Conservation (phyloP, 2,888 invertebrate species). For the Epinotia bilunana region DNA sequence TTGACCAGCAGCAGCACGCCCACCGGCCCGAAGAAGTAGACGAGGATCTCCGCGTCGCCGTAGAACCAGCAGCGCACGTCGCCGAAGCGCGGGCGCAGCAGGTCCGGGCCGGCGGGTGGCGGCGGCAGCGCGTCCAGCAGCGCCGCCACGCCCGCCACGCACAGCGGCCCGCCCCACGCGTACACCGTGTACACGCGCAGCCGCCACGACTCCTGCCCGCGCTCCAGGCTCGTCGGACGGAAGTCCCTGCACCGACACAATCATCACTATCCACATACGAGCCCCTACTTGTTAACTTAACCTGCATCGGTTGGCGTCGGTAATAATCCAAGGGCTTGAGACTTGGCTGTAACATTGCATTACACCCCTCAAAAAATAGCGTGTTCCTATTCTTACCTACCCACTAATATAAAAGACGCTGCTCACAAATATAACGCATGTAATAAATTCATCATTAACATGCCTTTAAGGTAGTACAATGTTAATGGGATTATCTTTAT, state of each 20-base stretch:
- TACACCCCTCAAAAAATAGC: too few relatives aligned
- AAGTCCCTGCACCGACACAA: conserved; percentile 86
- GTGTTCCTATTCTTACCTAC: too few relatives aligned
- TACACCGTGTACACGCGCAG: conserved; percentile 92
- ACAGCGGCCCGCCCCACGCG: conserved; percentile 93
- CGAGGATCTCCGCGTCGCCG: conserved; percentile 91
- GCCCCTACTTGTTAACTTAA: too few relatives aligned
- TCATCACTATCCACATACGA: not conserved
- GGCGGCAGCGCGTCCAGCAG: conserved; percentile 88
- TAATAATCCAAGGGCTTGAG: too few relatives aligned
- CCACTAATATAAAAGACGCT: too few relatives aligned
- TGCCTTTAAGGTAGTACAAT: too few relatives aligned
- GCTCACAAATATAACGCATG: too few relatives aligned
- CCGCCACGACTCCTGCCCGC: conserved; percentile 92
- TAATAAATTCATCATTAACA: too few relatives aligned
- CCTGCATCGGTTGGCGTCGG: too few relatives aligned
- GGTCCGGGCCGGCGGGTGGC: conserved; percentile 80
- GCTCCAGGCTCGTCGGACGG: conserved; percentile 92
- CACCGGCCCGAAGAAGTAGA: conserved; percentile 94
- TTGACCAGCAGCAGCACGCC: conserved; percentile 91
- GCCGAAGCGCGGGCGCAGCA: conserved; percentile 91
- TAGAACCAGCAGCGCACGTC: conserved; percentile 93
- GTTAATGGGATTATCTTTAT: too few relatives aligned
- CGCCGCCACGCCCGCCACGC: conserved; percentile 90
- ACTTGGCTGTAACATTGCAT: too few relatives aligned